Base-by-base conservation (phyloP, 2,888 invertebrate genomes). In the Odiellus spinosus region DNA sequence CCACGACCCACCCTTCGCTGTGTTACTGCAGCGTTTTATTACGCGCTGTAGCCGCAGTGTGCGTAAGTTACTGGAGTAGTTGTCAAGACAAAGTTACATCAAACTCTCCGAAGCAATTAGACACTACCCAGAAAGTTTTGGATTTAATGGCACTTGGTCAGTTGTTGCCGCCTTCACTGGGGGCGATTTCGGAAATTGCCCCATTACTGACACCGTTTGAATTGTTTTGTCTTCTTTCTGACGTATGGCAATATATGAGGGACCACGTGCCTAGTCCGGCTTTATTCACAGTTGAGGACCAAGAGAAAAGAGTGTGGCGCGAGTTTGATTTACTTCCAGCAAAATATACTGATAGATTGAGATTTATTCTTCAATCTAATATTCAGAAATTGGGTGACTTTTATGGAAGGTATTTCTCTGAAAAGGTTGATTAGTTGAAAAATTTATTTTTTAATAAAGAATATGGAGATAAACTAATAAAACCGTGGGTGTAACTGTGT, bases 241-340 rank as follows among this genome's bases (percentile, higher is more conserved):
- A 88, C 61, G 73, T 90, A 47, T 90, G 88, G 87, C 80, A 79
- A 59, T 90, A 86, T 62, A 79, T 88, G 64, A 76, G 84, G 55
- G 87, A 87, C 61, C 77, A 87, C 62, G 82, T 52, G 1, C 52
- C 52, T 2, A 52, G 52, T 40, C 52, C 52, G 12, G 52, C 52
- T n/a, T 34, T 52, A 17, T 52, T 52, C 18, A 46, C 44, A 10
- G 14, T 41, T 3, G 47, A 43, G 17, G 39, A 17, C 11, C 20
- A 21, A 17, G 34, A 26, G 19, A 45, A 41, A 4, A n/a, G 39
- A 18, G 43, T 47, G 36, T 41, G 46, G n/a, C 48, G 51, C 40
- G 47, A 52, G 36, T 52, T 52, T 36, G 12, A 36, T 41, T 15
- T 14, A 5, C 46, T 44, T 15, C 15, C 38, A 21, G 40, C 33